Evolutionary conservation across 2,797 vertebrate genomes (phyloP).

Genomic region (Acanthiza pusilla): DNA sequence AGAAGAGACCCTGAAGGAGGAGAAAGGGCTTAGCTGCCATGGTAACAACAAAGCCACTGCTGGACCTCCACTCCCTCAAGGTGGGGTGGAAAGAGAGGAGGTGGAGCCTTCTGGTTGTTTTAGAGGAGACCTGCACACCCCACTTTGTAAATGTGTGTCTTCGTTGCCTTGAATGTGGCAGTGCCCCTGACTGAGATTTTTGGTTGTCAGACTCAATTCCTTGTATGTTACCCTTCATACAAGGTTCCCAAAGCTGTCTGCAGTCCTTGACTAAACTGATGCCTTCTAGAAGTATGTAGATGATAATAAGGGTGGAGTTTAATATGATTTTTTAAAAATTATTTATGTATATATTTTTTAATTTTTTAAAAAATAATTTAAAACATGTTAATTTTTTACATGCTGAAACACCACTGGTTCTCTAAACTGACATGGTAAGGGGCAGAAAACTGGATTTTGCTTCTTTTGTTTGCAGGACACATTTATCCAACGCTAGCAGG

Average conservation of each 20-base stretch:
- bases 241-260: background rate
- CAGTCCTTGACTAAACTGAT: background rate
- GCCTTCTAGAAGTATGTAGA: background rate
- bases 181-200: background rate
- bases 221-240: background rate
- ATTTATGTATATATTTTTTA: background rate
- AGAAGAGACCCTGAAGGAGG: background rate
- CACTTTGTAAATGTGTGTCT: accelerated
- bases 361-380: background rate
- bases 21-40: background rate
- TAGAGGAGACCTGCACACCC: background rate
- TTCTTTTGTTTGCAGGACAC: background rate
- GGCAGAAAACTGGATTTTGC: background rate
- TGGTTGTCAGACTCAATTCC: background rate
- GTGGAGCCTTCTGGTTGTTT: background rate
- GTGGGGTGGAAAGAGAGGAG: background rate
- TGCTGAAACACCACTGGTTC: background rate
- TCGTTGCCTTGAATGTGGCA: background rate
- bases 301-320: background rate
- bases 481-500: background rate
- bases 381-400: background rate
- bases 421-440: background rate
- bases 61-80: accelerated
- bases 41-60: background rate
- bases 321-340: too few species aligned